These are phyloP conservation scores for Dione vanillae DNA, from an alignment of 2,888 invertebrate genomes.

Conservation along the genomic window DNA sequence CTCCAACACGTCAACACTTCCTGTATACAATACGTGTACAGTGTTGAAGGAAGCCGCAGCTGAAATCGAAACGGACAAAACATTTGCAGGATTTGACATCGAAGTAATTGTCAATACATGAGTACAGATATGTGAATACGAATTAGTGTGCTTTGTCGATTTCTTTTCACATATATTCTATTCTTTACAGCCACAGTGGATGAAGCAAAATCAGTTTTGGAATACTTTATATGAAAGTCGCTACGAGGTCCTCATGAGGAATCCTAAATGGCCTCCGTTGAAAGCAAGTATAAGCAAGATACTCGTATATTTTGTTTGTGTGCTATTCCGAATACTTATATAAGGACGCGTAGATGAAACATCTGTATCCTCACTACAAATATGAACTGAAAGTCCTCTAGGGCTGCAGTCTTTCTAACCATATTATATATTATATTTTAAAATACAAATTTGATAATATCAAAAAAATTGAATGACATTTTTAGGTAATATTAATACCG, in stretches of 20 bases:
- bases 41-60: slow-evolving; percentile 53
- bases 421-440: too few relatives aligned
- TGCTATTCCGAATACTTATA: background rate
- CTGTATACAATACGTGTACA: slow-evolving; percentile 53
- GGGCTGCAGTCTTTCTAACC: too few relatives aligned
- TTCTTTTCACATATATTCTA: slow-evolving; percentile 3
- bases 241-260: slow-evolving; percentile 73
- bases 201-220: slow-evolving; percentile 65
- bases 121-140: background rate
- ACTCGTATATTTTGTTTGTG: background rate
- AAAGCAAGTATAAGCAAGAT: slow-evolving; percentile 58
- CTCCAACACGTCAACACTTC: slow-evolving; percentile 55
- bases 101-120: slow-evolving; percentile 59
- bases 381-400: too few relatives aligned
- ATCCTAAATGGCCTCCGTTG: slow-evolving; percentile 70
- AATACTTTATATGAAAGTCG: slow-evolving; percentile 69
- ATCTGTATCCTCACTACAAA: background rate
- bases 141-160: background rate
- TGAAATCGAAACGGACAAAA: slow-evolving; percentile 66
- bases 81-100: slow-evolving; percentile 64
- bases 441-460: too few relatives aligned
- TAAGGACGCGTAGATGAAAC: background rate
- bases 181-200: slow-evolving; percentile 65
- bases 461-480: background rate
- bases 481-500: slow-evolving; percentile 72